A percentile compares a stretch with the other conserved stretches of the same genome.
These are phyloP conservation scores for Mesocricetus auratus DNA, from an alignment of 2,113 vertebrate genomes.

Conservation along the genomic window DNA sequence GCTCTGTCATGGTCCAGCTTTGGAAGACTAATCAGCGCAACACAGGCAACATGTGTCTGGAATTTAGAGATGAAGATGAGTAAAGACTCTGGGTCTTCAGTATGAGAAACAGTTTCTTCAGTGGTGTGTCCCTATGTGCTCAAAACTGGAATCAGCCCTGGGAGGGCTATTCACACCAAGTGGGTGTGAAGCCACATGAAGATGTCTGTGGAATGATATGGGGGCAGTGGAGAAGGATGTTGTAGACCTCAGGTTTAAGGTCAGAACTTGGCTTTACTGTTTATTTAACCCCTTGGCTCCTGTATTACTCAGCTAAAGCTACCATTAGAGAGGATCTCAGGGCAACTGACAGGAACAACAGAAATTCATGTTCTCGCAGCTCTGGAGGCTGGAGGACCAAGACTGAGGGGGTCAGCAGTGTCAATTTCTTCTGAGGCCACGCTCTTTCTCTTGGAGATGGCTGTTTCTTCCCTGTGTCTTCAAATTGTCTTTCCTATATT, in stretches of 20 bases:
- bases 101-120: not conserved
- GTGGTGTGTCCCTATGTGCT: not conserved
- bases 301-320: not conserved
- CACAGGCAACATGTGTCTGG: not conserved
- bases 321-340: not conserved
- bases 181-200: not conserved
- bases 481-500: not conserved
- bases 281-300: not conserved
- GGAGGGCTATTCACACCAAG: not conserved
- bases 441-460: not conserved
- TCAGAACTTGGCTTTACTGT: not conserved
- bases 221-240: not conserved
- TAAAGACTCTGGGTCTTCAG: not conserved
- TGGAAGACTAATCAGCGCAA: not conserved
- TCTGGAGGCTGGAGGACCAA: not conserved
- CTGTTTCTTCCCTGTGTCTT: not conserved
- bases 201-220: accelerated
- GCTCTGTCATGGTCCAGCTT: not conserved
- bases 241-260: not conserved
- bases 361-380: not conserved
- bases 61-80: not conserved
- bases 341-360: not conserved
- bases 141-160: not conserved
- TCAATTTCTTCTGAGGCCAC: not conserved
- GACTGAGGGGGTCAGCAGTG: not conserved